phyloP scores from a whole-genome alignment of 2,797 vertebrate genomes.

The Intellagama lesueurii region DNA sequence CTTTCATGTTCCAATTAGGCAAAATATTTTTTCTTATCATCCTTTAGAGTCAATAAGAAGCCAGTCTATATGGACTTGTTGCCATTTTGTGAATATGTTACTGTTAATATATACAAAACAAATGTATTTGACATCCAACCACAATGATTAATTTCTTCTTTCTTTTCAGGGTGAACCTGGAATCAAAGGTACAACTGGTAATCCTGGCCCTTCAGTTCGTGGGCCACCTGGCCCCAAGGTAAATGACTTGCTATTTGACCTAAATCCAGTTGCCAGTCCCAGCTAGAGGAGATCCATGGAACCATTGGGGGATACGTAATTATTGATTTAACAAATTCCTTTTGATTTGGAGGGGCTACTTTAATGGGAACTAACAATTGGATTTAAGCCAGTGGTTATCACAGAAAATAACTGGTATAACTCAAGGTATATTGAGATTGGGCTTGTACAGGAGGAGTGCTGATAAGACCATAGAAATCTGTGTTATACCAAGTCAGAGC shows the following conservation, averaged over 20 bases:
- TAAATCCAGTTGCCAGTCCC: background rate
- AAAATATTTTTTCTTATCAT: background rate
- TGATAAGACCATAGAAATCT: background rate
- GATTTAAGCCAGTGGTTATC: background rate
- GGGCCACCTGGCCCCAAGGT: slow-evolving; percentile 88
- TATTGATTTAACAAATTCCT: background rate
- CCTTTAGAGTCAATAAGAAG: background rate
- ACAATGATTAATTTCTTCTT: background rate
- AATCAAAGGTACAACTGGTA: slow-evolving; percentile 77
- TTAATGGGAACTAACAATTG: no score
- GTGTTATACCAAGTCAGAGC: background rate
- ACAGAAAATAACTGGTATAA: background rate
- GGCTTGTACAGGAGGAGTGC: background rate
- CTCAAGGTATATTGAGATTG: no score
- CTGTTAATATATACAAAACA: background rate
- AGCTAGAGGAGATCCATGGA: background rate
- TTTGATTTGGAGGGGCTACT: background rate
- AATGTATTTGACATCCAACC: background rate
- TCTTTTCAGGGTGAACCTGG: slow-evolving; percentile 85
- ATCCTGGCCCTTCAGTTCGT: slow-evolving; percentile 76
- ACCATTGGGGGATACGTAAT: no score
- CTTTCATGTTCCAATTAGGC: background rate
- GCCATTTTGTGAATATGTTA: background rate
- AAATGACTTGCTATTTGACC: background rate
- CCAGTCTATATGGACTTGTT: background rate